Base-by-base conservation (phyloP, 1,140 invertebrate genomes). In the Caenorhabditis tropicalis region DNA sequence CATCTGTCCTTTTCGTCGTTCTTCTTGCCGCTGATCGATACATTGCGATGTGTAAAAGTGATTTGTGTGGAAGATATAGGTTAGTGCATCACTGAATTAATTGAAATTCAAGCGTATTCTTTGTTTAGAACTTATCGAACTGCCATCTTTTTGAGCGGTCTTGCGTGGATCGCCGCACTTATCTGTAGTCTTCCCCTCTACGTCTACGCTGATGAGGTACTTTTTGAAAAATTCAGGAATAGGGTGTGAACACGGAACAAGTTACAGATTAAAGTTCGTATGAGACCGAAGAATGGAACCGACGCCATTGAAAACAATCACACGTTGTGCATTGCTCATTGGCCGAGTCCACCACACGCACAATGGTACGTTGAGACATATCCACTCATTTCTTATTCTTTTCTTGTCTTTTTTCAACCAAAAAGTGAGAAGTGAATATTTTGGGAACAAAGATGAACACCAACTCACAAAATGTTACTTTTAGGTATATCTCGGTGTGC, bases 1-100 rank as follows among this genome's bases (percentile, higher is more conserved):
- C 90, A 79, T 86, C 84, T 49, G 90, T 91, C n/a, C 88, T 91
- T 60, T 91, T 91, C 65, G 90, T 91, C 16, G 90, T 91, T 6
- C 82, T 91, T n/a, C 85, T 91, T 3, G 90, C 90, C 10, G 85
- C 85, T 10, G 90, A 91, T 80, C 84, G 90, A 29, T 91, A 90
- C 82, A 90, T 86, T 49, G 90, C 90, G 21, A 91, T 91, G 89
- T 90, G 89, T 81, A 86, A 88, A 65, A 82, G 88, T 33, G 84
- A 88, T 53, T 87, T 87, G 82, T 90, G 89, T 56, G 56, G 81
- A 36, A 58, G 48, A 56, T 82, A 85, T 79, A 58, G 79, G 53
- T 80, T 36, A 27, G 65, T 51, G n/a, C 36, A 49, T 27, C 19
- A 36, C 24, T 16, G 10, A 43, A 21, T 49, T 80, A 53, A 79